phyloP scores from a whole-genome alignment of 2,797 vertebrate species.

The Sebastes aleutianus region DNA sequence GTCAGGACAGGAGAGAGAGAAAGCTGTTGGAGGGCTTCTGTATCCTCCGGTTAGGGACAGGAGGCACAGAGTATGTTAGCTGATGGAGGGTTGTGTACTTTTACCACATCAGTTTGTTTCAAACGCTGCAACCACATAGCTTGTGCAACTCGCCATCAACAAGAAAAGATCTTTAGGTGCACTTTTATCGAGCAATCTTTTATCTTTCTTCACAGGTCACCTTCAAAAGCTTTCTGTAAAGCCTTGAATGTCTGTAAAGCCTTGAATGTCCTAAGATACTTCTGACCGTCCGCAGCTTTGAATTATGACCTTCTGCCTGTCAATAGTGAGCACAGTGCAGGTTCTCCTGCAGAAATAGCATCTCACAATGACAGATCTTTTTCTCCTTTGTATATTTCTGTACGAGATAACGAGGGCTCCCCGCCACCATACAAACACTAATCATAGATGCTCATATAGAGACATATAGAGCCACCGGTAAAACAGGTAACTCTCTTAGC shows the following conservation, averaged over 20 bases:
- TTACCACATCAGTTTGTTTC: background rate
- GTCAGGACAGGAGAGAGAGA: background rate
- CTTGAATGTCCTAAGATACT: background rate
- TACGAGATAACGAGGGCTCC: background rate
- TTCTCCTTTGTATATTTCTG: background rate
- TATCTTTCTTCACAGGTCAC: background rate
- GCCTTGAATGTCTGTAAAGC: background rate
- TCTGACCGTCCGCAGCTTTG: background rate
- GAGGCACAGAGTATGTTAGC: background rate
- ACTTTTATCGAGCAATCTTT: background rate
- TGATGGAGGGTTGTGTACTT: background rate
- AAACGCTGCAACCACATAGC: background rate
- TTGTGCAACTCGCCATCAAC: background rate
- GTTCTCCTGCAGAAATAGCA: background rate
- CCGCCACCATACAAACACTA: background rate
- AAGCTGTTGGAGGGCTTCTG: background rate
- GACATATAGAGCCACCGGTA: background rate
- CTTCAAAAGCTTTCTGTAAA: background rate
- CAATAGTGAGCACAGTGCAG: background rate
- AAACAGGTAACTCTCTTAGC: background rate
- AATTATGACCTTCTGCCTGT: background rate
- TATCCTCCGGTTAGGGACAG: background rate
- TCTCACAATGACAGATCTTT: background rate
- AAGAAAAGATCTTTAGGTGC: background rate
- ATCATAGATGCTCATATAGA: background rate